Evolutionary conservation across 2,797 vertebrate genomes (phyloP).

Genomic region (Tadarida brasiliensis): DNA sequence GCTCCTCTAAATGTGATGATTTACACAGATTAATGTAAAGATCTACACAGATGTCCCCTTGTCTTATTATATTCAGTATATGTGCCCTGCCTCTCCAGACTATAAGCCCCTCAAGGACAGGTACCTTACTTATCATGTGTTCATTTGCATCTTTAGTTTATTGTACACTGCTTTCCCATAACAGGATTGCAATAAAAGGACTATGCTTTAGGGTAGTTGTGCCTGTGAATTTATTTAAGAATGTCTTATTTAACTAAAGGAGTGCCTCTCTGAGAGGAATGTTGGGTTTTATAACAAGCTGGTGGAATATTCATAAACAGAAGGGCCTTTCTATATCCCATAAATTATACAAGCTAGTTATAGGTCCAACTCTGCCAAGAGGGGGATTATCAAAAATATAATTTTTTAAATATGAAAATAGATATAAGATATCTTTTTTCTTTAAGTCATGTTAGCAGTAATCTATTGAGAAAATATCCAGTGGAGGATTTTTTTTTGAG

Average conservation of each 20-base stretch:
- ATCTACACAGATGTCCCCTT: background rate
- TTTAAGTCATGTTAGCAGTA: slow-evolving; percentile 2
- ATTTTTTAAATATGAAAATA: slow-evolving; percentile 53
- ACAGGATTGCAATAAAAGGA: background rate
- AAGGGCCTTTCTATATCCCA: background rate
- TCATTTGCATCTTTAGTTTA: background rate
- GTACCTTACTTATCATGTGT: background rate
- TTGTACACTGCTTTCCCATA: background rate
- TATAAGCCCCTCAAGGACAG: background rate
- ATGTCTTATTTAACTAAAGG: background rate
- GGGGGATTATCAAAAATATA: background rate
- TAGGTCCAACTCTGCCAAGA: background rate
- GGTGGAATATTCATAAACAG: slow-evolving; percentile 63
- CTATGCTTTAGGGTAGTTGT: background rate
- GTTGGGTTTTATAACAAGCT: slow-evolving; percentile 37
- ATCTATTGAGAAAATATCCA: slow-evolving; percentile 14
- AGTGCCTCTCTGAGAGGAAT: background rate
- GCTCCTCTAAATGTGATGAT: background rate
- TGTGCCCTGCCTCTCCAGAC: background rate
- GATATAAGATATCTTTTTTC: background rate
- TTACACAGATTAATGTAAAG: background rate
- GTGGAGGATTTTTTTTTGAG: background rate
- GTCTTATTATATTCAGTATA: too few species aligned
- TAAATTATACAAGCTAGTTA: slow-evolving; percentile 51
- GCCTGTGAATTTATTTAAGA: background rate